Conservation (phyloP, 2,888 invertebrate genomes). For the Aradus depressus region DNA sequence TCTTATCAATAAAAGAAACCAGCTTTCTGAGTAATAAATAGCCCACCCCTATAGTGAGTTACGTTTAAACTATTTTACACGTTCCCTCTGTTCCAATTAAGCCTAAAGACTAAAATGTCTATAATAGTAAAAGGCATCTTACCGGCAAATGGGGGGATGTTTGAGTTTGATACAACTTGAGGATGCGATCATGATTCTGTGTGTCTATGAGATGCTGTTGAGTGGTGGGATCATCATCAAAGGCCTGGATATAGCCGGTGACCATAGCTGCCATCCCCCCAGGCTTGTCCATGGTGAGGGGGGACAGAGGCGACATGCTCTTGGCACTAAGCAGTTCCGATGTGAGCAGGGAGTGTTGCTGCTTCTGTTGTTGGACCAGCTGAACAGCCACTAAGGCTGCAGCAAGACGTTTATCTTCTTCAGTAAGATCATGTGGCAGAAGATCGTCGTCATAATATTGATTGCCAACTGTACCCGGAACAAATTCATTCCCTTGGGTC, state of each 20-base stretch:
- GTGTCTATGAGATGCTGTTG: conserved; percentile 26
- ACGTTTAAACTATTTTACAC: no score
- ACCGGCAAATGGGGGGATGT: conserved; percentile 16
- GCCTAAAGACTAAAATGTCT: not conserved
- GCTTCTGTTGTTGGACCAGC: conserved; percentile 48
- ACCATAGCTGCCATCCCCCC: conserved; percentile 32
- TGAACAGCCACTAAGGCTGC: conserved; percentile 52
- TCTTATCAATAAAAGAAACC: no score
- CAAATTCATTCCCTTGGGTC: conserved; percentile 33
- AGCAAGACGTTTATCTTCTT: conserved; percentile 49
- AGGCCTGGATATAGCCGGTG: conserved; percentile 33
- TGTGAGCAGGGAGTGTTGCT: conserved; percentile 36
- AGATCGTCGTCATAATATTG: conserved; percentile 32
- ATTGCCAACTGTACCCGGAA: conserved; percentile 26
- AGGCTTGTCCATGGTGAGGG: conserved; percentile 31
- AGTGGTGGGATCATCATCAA: conserved; percentile 27
- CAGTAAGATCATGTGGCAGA: conserved; percentile 39
- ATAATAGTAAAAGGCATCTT: no score
- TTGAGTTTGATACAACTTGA: conserved; percentile 27
- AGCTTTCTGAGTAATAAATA: no score
- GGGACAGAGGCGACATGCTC: conserved; percentile 25
- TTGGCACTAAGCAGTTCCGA: conserved; percentile 27
- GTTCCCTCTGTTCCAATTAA: no score
- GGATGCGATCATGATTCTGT: conserved; percentile 24
- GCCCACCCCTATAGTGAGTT: no score